Percentiles rank a stretch among this genome's conserved stretches.
Evolutionary conservation across 2,888 invertebrate species (phyloP).

Genomic region (Nebria salina): DNA sequence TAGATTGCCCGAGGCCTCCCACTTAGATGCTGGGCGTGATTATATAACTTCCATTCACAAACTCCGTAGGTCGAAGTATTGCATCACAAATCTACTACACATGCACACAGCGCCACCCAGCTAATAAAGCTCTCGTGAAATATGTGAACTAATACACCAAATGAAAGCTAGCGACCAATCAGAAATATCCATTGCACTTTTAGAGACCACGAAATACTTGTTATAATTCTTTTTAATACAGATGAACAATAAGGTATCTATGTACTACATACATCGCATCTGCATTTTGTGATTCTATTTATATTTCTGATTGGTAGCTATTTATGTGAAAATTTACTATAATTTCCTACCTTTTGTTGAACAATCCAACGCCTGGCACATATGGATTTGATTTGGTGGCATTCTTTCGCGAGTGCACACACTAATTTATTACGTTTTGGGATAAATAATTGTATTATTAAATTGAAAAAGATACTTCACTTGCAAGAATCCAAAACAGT

Average conservation of each 20-base stretch:
- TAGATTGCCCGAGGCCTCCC: slow-evolving; percentile 16
- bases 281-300: too few relatives aligned
- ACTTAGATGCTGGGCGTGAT: slow-evolving; percentile 18
- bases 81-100: slow-evolving; percentile 6
- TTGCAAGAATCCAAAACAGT: neutral
- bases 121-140: neutral
- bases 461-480: neutral
- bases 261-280: too few relatives aligned
- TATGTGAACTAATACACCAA: neutral
- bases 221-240: too few relatives aligned
- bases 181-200: too few relatives aligned
- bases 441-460: neutral
- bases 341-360: neutral
- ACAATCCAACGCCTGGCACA: neutral
- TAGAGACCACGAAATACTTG: too few relatives aligned
- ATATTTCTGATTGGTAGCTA: too few relatives aligned
- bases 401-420: neutral
- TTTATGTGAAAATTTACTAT: too few relatives aligned
- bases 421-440: neutral
- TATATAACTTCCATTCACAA: slow-evolving; percentile 23
- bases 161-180: too few relatives aligned
- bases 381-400: neutral
- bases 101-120: neutral
- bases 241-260: too few relatives aligned
- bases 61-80: slow-evolving; percentile 13